These are phyloP conservation scores for Tangara arthus DNA, from an alignment of 2,797 vertebrate genomes.

Conservation along the genomic window DNA sequence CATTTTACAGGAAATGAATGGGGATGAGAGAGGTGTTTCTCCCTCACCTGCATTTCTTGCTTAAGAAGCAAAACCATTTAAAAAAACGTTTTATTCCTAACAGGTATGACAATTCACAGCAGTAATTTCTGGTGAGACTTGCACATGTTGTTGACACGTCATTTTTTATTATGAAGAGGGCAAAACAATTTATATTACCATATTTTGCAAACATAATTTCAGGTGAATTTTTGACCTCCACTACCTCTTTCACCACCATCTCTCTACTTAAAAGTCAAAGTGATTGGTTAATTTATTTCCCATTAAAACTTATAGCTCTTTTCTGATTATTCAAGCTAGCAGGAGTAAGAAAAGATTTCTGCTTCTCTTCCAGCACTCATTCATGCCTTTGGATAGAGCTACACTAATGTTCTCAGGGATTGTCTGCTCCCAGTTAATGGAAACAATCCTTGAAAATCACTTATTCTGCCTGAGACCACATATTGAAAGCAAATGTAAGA, in stretches of 20 bases:
- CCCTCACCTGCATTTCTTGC: neutral
- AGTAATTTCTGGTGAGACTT: neutral
- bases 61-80: neutral
- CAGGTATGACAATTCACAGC: neutral
- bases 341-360: neutral
- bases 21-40: neutral
- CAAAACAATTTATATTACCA: neutral
- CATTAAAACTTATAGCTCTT: neutral
- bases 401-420: neutral
- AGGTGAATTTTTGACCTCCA: neutral
- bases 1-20: neutral
- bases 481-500: neutral
- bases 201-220: neutral
- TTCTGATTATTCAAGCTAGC: neutral
- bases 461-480: neutral
- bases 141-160: neutral
- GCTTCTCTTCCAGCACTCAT: neutral
- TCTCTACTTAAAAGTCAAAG: neutral
- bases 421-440: neutral
- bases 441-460: neutral
- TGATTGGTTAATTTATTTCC: neutral
- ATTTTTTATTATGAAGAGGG: neutral
- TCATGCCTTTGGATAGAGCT: neutral
- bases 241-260: neutral
- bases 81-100: neutral